Evolutionary conservation across 2,888 invertebrate species (phyloP), one percentile per base, ranked within the genome.

Genomic region (Heteropelma amictum): DNA sequence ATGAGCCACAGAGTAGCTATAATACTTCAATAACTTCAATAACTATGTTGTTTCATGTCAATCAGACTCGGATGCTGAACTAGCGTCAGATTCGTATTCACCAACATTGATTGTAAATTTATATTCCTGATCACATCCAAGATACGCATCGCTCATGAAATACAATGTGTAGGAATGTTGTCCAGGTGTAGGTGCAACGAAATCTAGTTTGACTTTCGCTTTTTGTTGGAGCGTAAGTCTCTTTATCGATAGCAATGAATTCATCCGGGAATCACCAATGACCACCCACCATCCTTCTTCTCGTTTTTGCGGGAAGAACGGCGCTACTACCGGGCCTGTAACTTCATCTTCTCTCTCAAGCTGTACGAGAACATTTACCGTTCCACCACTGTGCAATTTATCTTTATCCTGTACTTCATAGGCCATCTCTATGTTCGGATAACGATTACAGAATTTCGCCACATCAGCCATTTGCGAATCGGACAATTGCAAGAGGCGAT

Each of bases 61-160:
- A 82, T 93, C 93, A 6, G 93, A 93, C 80, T 89, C 89, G 0
- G 88, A 88, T 1, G 79, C 87, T 1, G 88, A 89, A 82, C 91
- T 91, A 42, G 90, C 93, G 69, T 93, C 93, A 2, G 93, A 93
- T 78, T 93, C 93, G 82, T 93, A 93, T 83, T 95, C 96, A 0
- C 93, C 94, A 4, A 97, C 96, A 79, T 94, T 94, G 10, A 97
- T 94, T 0, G 92, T 92, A 89, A 99, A 97, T 90, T 96, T 95
- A 90, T 99, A 99, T 90, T 99, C 99, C 90, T 99, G 99, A 92
- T 99, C 99, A 85, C 99, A 99, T 6, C 99, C 99, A 86, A 99
- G 93, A 90, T 99, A 99, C 0, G 98, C 96, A 90, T 99, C 99
- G 84, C 98, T 98, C 98, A 99, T 99, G 90, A 97, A 99, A 91